Conservation (phyloP, 2,113 vertebrate species). For the Dryoscopus gambensis region DNA sequence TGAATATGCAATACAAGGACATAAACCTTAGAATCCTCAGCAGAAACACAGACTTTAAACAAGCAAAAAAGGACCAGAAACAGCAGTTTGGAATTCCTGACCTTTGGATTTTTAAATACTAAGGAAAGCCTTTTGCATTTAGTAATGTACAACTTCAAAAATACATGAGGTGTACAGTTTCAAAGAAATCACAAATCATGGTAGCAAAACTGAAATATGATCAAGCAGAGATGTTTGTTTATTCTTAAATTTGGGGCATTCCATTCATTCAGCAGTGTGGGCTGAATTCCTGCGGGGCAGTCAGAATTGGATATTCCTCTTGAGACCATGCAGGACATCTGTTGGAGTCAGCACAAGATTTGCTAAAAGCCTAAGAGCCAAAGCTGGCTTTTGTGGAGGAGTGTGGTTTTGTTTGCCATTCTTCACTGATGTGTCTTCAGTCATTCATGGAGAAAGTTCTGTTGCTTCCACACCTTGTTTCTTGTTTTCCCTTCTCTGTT, state of each 20-base stretch:
- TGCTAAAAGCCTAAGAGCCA: not conserved
- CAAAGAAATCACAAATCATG: not conserved
- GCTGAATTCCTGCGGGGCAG: not conserved
- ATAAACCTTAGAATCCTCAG: not conserved
- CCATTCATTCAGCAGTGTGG: not conserved
- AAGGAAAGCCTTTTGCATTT: not conserved
- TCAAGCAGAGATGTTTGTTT: not conserved
- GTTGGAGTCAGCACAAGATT: not conserved
- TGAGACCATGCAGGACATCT: not conserved
- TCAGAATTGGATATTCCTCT: not conserved
- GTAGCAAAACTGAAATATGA: not conserved
- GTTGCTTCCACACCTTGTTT: not conserved
- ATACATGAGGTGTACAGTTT: not conserved
- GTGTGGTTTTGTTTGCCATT: not conserved
- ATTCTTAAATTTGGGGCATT: not conserved
- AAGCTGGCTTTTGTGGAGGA: not conserved
- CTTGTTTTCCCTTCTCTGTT: not conserved
- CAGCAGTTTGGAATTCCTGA: not conserved
- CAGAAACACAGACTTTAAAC: not conserved
- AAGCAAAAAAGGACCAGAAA: not conserved
- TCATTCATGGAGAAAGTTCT: not conserved
- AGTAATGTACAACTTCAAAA: not conserved
- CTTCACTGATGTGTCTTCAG: not conserved
- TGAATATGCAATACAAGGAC: not conserved
- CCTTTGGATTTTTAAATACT: not conserved